Base-by-base conservation (phyloP, 2,888 invertebrate species). In the Drosophila anomelani region DNA sequence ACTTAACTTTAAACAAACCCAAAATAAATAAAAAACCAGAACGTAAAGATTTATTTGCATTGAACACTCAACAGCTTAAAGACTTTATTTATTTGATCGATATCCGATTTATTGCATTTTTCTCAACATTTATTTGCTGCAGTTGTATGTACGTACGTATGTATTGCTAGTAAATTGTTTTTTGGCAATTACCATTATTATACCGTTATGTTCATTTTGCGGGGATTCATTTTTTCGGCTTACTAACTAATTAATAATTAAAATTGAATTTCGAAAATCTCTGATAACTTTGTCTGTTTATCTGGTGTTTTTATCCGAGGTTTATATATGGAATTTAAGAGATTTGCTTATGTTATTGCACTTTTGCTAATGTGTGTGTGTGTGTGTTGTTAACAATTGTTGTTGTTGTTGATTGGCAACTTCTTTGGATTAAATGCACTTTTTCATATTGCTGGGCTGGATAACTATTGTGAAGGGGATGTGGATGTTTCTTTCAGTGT, bases 31-130 rank as follows among this genome's bases (percentile, higher is more conserved):
- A 51, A 15, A 8, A 51, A 51, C 20, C 10, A n/a, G 9, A 36
- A 51, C 34, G 9, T 3, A 51, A 51, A 5, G 67, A 46, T 69
- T 74, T 75, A 78, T 77, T 89, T 82, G 78, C 78, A 88, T 85
- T 87, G 79, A 87, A 87, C 89, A 85, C 85, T 89, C 86, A 87
- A 87, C 89, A 81, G 88, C 72, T 81, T 88, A 89, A 89, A 82
- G 83, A 88, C 72, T 86, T 87, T 86, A 85, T 85, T 86, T 82
- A 87, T 78, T 79, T 80, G 75, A 81, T 81, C 83, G 85, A 62
- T 84, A 81, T 87, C 88, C 88, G 79, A 82, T 85, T 86, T 88
- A 87, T 89, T 89, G 89, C 89, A 89, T 89, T 76, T 53, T 68
- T 76, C 59, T 79, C 75, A 87, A 80, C 78, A 78, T 49, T 72